These are phyloP conservation scores for Asteroscopus sphinx DNA, from an alignment of 2,888 invertebrate genomes.

Conservation along the genomic window DNA sequence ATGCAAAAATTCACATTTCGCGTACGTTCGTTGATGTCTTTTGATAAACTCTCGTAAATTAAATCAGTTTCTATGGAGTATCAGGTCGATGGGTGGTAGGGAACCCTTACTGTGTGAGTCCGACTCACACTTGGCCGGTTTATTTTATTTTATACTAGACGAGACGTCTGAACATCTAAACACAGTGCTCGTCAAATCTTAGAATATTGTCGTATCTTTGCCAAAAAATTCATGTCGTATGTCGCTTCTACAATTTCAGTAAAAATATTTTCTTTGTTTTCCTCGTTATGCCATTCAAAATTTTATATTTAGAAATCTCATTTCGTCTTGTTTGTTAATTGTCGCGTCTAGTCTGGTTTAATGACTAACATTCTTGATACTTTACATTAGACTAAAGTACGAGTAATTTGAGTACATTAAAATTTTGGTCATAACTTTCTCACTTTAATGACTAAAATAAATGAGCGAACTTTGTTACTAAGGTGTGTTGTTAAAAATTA, in stretches of 20 bases:
- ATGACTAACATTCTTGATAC: slow-evolving; percentile 18
- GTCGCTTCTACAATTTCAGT: slow-evolving; percentile 18
- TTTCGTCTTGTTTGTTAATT: slow-evolving; percentile 12
- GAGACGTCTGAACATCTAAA: slow-evolving; percentile 19
- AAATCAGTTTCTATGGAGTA: too few relatives aligned
- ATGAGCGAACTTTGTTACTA: slow-evolving; percentile 44
- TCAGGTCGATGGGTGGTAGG: too few relatives aligned
- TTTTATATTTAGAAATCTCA: slow-evolving; percentile 21
- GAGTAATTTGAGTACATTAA: slow-evolving; percentile 36
- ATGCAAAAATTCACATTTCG: too few relatives aligned
- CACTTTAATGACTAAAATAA: slow-evolving; percentile 38
- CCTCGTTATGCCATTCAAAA: slow-evolving; percentile 15
- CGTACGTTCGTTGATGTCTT: too few relatives aligned
- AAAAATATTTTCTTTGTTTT: slow-evolving; percentile 26
- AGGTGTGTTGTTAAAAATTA: slow-evolving; percentile 49
- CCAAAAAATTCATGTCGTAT: slow-evolving; percentile 35
- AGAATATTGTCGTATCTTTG: slow-evolving; percentile 24
- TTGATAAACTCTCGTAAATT: too few relatives aligned
- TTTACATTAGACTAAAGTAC: slow-evolving; percentile 24
- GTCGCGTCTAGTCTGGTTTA: slow-evolving; percentile 16
- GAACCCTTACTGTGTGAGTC: too few relatives aligned
- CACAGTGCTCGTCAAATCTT: slow-evolving; percentile 31
- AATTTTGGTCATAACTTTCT: slow-evolving; percentile 39
- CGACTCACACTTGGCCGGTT: too few relatives aligned
- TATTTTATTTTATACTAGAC: slow-evolving; percentile 25